Evolutionary conservation across 2,113 vertebrate genomes (phyloP).

Genomic region (Platysternon megacephalum): DNA sequence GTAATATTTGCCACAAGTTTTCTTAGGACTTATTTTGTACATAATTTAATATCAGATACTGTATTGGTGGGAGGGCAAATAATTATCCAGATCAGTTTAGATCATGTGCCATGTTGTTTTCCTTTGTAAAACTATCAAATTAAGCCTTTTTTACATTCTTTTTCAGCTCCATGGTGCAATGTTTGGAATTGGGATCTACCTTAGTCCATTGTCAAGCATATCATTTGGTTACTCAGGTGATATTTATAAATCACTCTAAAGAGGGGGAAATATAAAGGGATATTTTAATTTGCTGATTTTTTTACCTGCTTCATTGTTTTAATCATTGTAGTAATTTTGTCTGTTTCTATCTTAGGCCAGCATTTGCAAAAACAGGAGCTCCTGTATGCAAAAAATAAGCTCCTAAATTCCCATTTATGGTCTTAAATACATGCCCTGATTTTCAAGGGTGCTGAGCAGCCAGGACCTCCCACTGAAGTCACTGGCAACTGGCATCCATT

Average conservation of each 20-base stretch:
- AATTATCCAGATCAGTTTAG: not conserved
- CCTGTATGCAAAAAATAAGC: not conserved
- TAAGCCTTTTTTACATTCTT: not conserved
- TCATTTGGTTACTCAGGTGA: slow-evolving; percentile 96
- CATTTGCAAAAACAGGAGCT: not conserved
- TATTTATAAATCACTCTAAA: slow-evolving; percentile 50
- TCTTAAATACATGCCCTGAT: not conserved
- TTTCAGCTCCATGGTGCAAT: slow-evolving; percentile 91
- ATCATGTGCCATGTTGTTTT: not conserved
- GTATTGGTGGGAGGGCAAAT: not conserved
- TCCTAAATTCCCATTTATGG: not conserved
- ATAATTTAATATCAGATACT: not conserved
- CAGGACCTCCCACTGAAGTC: not conserved
- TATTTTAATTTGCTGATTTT: not conserved
- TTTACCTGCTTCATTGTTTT: not conserved
- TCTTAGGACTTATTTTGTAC: not conserved
- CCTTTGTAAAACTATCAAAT: not conserved
- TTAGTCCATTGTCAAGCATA: slow-evolving; percentile 94
- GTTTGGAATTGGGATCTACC: slow-evolving; percentile 93
- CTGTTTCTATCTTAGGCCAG: fast-evolving
- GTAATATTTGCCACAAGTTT: not conserved
- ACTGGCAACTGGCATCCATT: not conserved
- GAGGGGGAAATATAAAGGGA: not conserved
- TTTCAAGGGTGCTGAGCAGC: not conserved
- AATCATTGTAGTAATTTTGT: not conserved